These are phyloP conservation scores for Drosophila hawaiiensis DNA, from an alignment of 2,888 invertebrate genomes.

Conservation along the genomic window DNA sequence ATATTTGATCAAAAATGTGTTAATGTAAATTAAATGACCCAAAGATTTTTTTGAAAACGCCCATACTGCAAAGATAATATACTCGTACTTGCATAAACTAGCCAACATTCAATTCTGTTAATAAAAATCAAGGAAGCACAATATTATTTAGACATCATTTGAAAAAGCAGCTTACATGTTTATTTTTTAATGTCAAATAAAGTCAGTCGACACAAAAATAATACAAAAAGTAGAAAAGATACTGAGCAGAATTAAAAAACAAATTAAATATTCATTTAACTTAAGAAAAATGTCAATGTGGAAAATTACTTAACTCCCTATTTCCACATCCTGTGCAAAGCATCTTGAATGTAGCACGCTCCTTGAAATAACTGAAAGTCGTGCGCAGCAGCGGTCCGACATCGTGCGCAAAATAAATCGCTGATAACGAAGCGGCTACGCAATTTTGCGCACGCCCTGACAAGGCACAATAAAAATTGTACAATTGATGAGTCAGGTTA, in stretches of 20 bases:
- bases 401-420: slow-evolving; percentile 39
- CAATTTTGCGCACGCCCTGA: slow-evolving; percentile 55
- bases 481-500: slow-evolving; percentile 7
- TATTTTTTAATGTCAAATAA: neutral
- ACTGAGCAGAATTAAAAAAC: neutral
- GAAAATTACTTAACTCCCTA: slow-evolving; percentile 53
- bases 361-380: slow-evolving; percentile 27
- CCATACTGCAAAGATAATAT: neutral
- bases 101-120: neutral
- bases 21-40: neutral
- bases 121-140: no score
- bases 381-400: slow-evolving; percentile 58
- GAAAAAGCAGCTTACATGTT: neutral
- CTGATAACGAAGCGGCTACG: slow-evolving; percentile 21
- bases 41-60: neutral
- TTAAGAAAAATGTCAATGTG: neutral
- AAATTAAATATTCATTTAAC: neutral
- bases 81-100: neutral
- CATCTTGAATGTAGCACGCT: slow-evolving; percentile 51
- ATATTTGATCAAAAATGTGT: neutral
- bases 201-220: neutral
- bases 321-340: slow-evolving; percentile 78
- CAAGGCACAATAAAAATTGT: slow-evolving; percentile 18
- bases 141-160: slow-evolving; percentile 34
- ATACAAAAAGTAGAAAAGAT: neutral